These are phyloP conservation scores for Zootoca vivipara DNA, from an alignment of 2,113 vertebrate genomes.

Conservation along the genomic window DNA sequence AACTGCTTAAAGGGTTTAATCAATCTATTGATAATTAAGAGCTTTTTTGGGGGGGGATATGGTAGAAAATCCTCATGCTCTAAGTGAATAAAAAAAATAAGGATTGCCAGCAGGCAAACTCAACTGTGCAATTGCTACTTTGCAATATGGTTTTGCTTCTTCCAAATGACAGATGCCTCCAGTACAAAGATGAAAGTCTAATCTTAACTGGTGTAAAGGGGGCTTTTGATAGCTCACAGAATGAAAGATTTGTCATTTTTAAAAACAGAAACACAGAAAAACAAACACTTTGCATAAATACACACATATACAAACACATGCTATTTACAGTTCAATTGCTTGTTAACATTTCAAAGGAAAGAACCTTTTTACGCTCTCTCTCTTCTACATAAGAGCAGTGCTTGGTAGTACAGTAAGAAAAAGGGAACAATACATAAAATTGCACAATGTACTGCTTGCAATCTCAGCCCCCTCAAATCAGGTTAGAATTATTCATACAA, in stretches of 20 bases:
- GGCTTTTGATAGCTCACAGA: neutral
- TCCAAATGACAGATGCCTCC: neutral
- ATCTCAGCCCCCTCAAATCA: neutral
- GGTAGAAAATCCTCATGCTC: slow-evolving; percentile 37
- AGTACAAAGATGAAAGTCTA: neutral
- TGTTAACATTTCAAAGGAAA: slow-evolving; percentile 16
- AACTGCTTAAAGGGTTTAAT: slow-evolving; percentile 24
- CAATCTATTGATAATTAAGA: slow-evolving; percentile 34
- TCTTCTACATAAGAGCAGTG: neutral
- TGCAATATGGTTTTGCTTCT: neutral
- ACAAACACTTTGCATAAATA: neutral
- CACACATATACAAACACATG: neutral
- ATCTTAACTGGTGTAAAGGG: neutral
- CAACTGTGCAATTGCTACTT: slow-evolving; percentile 13
- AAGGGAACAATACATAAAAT: neutral
- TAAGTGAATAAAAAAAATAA: neutral
- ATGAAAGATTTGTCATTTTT: neutral
- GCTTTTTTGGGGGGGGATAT: slow-evolving; percentile 10
- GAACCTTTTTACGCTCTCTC: neutral
- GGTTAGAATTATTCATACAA: neutral
- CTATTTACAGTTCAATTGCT: neutral
- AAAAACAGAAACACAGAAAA: neutral
- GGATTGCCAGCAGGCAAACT: neutral
- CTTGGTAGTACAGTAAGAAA: neutral
- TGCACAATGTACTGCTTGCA: neutral